These are phyloP conservation scores for Vireo altiloquus DNA, from an alignment of 2,113 vertebrate species.

Conservation along the genomic window DNA sequence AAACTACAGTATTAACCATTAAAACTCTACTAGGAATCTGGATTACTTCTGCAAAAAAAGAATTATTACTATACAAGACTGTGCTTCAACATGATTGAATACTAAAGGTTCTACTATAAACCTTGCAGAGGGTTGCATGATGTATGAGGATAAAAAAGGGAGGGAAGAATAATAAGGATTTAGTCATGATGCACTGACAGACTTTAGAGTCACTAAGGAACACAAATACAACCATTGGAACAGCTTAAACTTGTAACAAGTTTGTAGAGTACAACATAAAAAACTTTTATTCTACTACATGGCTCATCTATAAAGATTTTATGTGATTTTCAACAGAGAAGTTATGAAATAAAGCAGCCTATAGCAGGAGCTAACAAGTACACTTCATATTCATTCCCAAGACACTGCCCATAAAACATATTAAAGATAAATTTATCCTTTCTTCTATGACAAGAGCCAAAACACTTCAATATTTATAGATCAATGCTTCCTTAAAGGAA, in stretches of 20 bases:
- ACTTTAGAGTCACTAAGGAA: background rate
- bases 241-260: background rate
- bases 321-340: conserved; percentile 30
- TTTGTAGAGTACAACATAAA: conserved; percentile 9
- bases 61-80: background rate
- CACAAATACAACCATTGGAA: background rate
- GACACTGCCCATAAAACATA: background rate
- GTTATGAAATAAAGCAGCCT: conserved; percentile 9
- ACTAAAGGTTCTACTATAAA: background rate
- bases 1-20: background rate
- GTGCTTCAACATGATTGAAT: background rate
- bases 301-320: conserved; percentile 33
- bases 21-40: background rate
- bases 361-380: background rate
- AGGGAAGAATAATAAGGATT: background rate
- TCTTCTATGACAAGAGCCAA: background rate
- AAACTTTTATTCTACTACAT: background rate
- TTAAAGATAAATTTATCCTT: background rate
- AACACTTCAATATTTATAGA: conserved; percentile 17
- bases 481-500: background rate
- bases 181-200: background rate
- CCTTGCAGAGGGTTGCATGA: background rate
- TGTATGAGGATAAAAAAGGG: background rate
- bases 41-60: background rate
- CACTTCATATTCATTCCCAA: background rate